Base-by-base conservation (phyloP, 2,888 invertebrate species). In the Spicauda simplicius region DNA sequence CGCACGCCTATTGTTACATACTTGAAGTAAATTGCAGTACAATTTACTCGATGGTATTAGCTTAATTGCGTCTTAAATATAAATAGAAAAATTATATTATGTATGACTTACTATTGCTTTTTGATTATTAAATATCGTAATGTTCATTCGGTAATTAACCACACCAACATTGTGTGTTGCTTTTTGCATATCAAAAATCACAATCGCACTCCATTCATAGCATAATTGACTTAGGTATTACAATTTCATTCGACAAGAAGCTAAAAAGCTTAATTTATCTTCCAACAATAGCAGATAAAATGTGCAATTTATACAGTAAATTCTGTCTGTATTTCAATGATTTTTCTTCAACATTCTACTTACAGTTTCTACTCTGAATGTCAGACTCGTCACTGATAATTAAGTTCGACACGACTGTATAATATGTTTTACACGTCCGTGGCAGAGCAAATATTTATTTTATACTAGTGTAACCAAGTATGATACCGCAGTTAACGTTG, bases 391-490 rank as follows among this genome's bases (percentile, higher is more conserved):
- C 11, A 12, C 45, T 55, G 54, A 60, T 48, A 59, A 65, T 59
- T 59, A 48, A 66, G 56, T 60, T 71, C 70, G 75, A 74, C 81
- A 83, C 80, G 80, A 81, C 79, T 79, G 72, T 75, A 48, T 19
- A 50, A 33, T 16, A 55, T 73, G 73, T 71, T 83, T 84, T 82
- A 76, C 81, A 83, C 82, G 79, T 77, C 76, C 84, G 80, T 78
- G 80, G 83, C 81, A 84, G 72, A 74, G 72, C 76, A 79, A 80
- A 82, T 78, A 82, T 80, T 80, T 74, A 73, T 80, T 77, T 76
- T 77, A 81, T 79, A 72, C 71, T 59, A 78, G 81, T 84, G 83
- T 81, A 81, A 82, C 82, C 30, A 53, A 66, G 66, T 64, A 89
- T 89, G 88, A 72, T 78, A 81, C 73, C 74, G 75, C 80, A 77